Conservation (phyloP, 2,888 invertebrate species). For the Chesias legatella region DNA sequence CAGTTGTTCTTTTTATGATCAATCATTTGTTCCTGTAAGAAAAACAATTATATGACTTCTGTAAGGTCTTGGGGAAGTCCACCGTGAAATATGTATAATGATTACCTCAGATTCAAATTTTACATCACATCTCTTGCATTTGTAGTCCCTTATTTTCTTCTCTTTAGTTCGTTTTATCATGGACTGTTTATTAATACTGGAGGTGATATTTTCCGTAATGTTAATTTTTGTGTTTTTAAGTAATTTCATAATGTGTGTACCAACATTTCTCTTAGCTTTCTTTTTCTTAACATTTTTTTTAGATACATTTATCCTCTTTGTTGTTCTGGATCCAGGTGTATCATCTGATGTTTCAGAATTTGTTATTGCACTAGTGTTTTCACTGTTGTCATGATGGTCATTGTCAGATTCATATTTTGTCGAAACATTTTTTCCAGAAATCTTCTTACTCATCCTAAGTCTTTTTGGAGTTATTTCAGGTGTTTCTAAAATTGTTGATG, state of each 20-base stretch:
- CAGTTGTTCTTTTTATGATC: conserved; percentile 26
- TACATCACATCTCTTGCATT: conserved; percentile 30
- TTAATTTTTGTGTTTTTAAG: conserved; percentile 5
- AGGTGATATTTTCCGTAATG: conserved; percentile 2
- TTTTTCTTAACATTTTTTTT: conserved; percentile 6
- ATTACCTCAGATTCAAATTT: conserved; percentile 31
- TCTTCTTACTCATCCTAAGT: too few relatives aligned
- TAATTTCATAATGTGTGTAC: conserved; percentile 8
- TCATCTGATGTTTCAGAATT: too few relatives aligned
- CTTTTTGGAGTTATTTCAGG: too few relatives aligned
- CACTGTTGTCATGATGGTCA: too few relatives aligned
- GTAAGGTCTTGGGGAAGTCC: too few relatives aligned
- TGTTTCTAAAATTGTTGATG: too few relatives aligned
- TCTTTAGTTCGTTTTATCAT: conserved; percentile 4
- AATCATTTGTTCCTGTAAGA: conserved; percentile 22
- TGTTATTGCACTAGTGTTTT: too few relatives aligned
- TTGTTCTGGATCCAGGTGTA: too few relatives aligned
- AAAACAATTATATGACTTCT: not conserved
- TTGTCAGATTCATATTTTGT: too few relatives aligned
- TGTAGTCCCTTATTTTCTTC: conserved; percentile 13
- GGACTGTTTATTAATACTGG: conserved; percentile 7
- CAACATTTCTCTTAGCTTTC: conserved; percentile 5
- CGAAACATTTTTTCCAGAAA: too few relatives aligned
- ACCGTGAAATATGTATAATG: not conserved
- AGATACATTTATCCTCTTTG: too few relatives aligned